Percentiles rank a stretch among this genome's conserved stretches.
These are phyloP conservation scores for Tridacna gigas DNA, from an alignment of 2,888 invertebrate species.

Conservation along the genomic window DNA sequence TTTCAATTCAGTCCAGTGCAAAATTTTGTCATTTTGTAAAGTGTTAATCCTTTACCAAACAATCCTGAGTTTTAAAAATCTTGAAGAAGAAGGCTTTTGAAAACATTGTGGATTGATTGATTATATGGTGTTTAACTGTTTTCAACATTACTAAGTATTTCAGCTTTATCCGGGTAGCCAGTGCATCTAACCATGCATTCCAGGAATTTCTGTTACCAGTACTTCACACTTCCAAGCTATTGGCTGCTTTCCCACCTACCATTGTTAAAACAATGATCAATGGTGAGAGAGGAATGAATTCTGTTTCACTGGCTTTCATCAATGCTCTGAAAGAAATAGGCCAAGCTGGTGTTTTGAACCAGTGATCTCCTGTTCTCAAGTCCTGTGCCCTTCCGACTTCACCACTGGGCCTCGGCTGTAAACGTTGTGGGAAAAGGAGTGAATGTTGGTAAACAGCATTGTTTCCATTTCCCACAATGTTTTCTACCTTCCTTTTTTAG, in stretches of 20 bases:
- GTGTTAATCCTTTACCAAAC: neutral
- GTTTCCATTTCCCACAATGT: too few relatives aligned
- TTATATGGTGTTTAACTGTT: neutral
- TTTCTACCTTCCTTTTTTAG: too few relatives aligned
- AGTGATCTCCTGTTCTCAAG: neutral
- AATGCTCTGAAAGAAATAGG: neutral
- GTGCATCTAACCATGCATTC: neutral
- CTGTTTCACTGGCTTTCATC: neutral
- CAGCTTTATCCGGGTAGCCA: neutral
- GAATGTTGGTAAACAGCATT: too few relatives aligned
- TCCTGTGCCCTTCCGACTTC: neutral
- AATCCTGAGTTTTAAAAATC: neutral
- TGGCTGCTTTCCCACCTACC: neutral
- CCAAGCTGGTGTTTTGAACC: neutral
- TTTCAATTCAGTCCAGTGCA: too few relatives aligned
- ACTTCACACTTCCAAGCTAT: neutral
- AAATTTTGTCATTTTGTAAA: too few relatives aligned
- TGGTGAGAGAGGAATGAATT: neutral
- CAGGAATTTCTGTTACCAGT: neutral
- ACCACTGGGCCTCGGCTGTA: neutral
- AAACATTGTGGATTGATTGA: neutral
- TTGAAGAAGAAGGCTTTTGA: neutral
- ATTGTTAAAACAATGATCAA: neutral
- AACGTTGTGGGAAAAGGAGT: too few relatives aligned
- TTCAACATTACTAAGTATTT: neutral